These are phyloP conservation scores for Therioaphis trifolii DNA, from an alignment of 2,888 invertebrate genomes.

Conservation along the genomic window DNA sequence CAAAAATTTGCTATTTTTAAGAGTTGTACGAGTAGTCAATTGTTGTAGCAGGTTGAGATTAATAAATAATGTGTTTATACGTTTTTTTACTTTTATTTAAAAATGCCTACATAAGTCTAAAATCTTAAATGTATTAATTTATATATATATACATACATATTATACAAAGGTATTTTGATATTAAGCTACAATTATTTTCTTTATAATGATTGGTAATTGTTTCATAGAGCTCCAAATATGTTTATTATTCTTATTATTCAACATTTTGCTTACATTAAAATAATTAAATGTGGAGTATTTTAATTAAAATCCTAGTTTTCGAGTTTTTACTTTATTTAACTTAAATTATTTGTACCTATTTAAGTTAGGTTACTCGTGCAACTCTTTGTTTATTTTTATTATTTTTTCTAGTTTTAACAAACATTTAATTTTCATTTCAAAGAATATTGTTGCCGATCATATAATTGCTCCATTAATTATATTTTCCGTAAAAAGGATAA, in stretches of 20 bases:
- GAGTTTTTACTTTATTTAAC: constrained; percentile 32
- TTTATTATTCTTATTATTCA: too few species aligned
- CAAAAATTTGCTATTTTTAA: constrained; percentile 28
- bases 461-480: constrained; percentile 34
- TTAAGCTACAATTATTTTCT: too few species aligned
- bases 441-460: not conserved
- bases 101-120: constrained; percentile 20
- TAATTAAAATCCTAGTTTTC: constrained; percentile 19
- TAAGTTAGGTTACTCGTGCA: constrained; percentile 39
- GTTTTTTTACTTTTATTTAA: constrained; percentile 3
- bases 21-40: constrained; percentile 51
- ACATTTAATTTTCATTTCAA: constrained; percentile 39
- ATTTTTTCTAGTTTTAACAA: constrained; percentile 33
- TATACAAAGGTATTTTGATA: not conserved
- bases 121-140: constrained; percentile 18
- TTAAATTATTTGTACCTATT: constrained; percentile 32
- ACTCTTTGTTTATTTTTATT: constrained; percentile 30
- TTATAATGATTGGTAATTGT: too few species aligned
- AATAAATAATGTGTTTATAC: constrained; percentile 8
- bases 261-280: constrained; percentile 29
- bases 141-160: not conserved
- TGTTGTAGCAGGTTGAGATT: constrained; percentile 28
- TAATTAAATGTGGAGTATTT: constrained; percentile 36
- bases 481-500: constrained; percentile 22
- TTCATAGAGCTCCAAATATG: constrained; percentile 15